phyloP scores from a whole-genome alignment of 1,140 invertebrate species.

The Apis florea region DNA sequence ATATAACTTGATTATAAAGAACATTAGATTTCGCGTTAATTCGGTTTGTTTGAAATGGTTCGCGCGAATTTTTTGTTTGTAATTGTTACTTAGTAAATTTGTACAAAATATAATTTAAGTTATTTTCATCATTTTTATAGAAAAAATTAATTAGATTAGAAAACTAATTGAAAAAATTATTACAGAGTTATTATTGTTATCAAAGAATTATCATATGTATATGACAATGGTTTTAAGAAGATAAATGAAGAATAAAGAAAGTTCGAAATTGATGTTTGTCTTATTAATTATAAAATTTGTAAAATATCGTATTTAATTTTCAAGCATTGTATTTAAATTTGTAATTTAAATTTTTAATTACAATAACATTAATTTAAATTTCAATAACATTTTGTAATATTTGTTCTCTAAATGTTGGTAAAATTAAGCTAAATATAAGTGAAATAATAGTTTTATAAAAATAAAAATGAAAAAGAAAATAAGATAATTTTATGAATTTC shows the following conservation, averaged over 20 bases:
- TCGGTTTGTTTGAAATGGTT: not conserved
- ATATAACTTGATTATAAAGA: conserved; percentile 13
- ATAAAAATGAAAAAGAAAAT: not conserved
- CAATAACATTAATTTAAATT: not conserved
- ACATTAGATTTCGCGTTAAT: not conserved
- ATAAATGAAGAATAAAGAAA: not conserved
- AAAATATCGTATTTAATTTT: too few relatives aligned
- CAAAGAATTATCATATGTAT: not conserved
- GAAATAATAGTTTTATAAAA: too few relatives aligned
- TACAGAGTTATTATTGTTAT: too few relatives aligned
- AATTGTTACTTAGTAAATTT: not conserved
- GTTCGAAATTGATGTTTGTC: not conserved
- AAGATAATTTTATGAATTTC: not conserved
- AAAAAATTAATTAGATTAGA: not conserved
- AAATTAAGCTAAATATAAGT: not conserved
- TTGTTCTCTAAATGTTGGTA: not conserved
- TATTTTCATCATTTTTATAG: not conserved
- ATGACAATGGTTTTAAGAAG: too few relatives aligned
- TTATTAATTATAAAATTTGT: not conserved
- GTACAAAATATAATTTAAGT: not conserved
- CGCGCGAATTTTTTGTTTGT: not conserved
- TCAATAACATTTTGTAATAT: not conserved
- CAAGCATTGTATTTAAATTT: not conserved
- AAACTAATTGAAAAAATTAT: not conserved
- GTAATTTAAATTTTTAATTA: not conserved